Conservation (phyloP, 2,797 vertebrate species). For the Acrocephalus scirpaceus region DNA sequence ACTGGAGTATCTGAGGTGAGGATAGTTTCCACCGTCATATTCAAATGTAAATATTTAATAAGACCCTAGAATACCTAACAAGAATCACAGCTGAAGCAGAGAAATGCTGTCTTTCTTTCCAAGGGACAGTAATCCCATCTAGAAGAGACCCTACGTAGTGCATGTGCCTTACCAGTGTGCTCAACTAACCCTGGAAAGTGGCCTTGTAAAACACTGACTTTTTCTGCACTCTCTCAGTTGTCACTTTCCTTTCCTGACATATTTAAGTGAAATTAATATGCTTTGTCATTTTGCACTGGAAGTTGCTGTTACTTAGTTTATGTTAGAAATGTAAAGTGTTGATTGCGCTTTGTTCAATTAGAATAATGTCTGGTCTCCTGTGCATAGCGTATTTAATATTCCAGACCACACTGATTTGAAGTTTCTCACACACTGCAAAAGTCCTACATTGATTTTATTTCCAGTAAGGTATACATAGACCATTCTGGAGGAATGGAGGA, state of each 20-base stretch:
- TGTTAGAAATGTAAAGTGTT: not conserved
- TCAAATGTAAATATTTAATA: not conserved
- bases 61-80: not conserved
- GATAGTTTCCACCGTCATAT: not conserved
- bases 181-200: not conserved
- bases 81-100: not conserved
- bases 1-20: not conserved
- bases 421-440: not conserved
- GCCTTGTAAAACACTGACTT: not conserved
- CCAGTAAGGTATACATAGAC: not conserved
- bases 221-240: not conserved
- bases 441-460: not conserved
- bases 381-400: not conserved
- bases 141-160: not conserved
- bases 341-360: not conserved
- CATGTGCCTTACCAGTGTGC: fast-evolving
- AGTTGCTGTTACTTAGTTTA: not conserved
- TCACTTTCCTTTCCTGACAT: not conserved
- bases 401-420: not conserved
- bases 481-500: not conserved
- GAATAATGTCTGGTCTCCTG: not conserved
- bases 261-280: not conserved
- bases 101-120: not conserved
- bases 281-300: not conserved
- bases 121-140: not conserved